phyloP scores from a whole-genome alignment of 2,888 invertebrate species.

The Altica lythri region DNA sequence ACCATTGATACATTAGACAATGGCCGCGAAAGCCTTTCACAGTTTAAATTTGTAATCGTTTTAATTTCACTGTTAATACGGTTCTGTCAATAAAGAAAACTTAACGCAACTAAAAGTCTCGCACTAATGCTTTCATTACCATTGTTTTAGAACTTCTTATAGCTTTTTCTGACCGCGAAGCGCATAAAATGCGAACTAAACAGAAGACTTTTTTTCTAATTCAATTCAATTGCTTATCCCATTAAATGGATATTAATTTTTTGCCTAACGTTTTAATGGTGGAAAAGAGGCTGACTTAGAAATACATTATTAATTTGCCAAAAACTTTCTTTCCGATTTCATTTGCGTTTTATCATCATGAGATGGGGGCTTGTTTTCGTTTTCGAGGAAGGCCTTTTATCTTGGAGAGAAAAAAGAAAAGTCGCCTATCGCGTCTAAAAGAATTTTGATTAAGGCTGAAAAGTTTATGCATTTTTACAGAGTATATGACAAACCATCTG shows the following conservation, averaged over 20 bases:
- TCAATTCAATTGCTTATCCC: constrained; percentile 1
- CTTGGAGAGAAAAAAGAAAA: not conserved
- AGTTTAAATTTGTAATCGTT: too few species aligned
- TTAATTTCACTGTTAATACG: too few species aligned
- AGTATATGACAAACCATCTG: constrained; percentile 6
- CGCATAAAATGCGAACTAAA: too few species aligned
- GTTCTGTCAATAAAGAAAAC: too few species aligned
- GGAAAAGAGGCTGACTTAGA: not conserved
- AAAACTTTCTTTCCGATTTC: constrained; percentile 14
- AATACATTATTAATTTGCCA: constrained; percentile 13
- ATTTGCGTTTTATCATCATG: constrained; percentile 10
- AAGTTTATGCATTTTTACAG: constrained; percentile 13
- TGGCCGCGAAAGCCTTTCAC: too few species aligned
- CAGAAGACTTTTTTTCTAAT: constrained; percentile 2
- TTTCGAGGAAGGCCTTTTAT: constrained; percentile 9
- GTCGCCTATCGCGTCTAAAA: not conserved
- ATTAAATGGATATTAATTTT: constrained; percentile 5
- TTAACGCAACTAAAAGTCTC: too few species aligned
- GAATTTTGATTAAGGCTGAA: constrained; percentile 10
- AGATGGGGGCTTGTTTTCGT: not conserved
- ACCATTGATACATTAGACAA: too few species aligned
- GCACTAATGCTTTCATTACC: too few species aligned
- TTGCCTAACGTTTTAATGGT: constrained; percentile 8
- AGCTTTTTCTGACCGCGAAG: not conserved
- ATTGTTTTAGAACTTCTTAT: too few species aligned